Evolutionary conservation across 2,888 invertebrate species (phyloP).

Genomic region (Drosophila robusta): DNA sequence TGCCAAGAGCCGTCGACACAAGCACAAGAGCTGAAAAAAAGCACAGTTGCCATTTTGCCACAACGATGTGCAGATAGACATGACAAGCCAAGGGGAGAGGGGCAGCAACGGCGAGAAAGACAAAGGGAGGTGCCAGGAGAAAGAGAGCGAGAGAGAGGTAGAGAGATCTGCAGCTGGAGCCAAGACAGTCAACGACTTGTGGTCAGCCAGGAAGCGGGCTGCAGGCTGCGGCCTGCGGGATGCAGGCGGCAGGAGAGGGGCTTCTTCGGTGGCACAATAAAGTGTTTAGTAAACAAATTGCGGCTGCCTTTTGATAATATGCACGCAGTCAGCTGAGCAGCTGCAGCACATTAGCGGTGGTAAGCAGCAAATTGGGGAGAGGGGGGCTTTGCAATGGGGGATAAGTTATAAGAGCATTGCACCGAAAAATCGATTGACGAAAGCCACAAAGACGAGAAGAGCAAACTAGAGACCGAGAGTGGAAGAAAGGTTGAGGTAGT

Average conservation of each 20-base stretch:
- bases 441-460: slow-evolving; percentile 60
- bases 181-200: slow-evolving; percentile 59
- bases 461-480: slow-evolving; percentile 6
- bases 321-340: slow-evolving; percentile 48
- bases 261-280: slow-evolving; percentile 73
- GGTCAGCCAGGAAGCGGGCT: slow-evolving; percentile 35
- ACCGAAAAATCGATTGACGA: slow-evolving; percentile 79
- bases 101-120: slow-evolving; percentile 1
- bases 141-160: slow-evolving; percentile 1
- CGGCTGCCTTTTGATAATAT: slow-evolving; percentile 77
- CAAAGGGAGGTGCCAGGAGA: slow-evolving; percentile 11
- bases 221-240: slow-evolving; percentile 1
- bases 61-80: slow-evolving; percentile 31
- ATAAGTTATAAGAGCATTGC: slow-evolving; percentile 76
- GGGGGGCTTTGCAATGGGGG: slow-evolving; percentile 4
- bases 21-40: slow-evolving; percentile 29
- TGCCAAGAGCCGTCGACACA: slow-evolving; percentile 50
- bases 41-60: slow-evolving; percentile 49
- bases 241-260: slow-evolving; percentile 6
- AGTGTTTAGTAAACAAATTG: slow-evolving; percentile 81
- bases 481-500: slow-evolving; percentile 10
- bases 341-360: slow-evolving; percentile 21
- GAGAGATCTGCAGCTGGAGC: slow-evolving; percentile 30
- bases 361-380: background rate
- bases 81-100: background rate